These are phyloP conservation scores for Holothuria scabra DNA, from an alignment of 53 echinoderm and acorn worm genomes.

Conservation along the genomic window DNA sequence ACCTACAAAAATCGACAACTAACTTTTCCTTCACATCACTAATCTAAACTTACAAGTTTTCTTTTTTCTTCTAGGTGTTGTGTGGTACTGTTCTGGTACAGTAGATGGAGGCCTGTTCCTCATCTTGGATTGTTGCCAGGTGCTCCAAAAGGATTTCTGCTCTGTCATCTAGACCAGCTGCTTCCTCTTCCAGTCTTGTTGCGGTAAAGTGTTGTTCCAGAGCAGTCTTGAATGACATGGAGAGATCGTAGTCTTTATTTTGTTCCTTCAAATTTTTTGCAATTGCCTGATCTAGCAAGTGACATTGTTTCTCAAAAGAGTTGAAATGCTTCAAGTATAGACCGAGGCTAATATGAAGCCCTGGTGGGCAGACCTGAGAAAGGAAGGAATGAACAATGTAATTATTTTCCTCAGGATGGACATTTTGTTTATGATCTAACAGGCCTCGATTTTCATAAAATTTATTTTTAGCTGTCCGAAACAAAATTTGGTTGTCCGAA, in stretches of 20 bases:
- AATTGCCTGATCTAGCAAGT: neutral
- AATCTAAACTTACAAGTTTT: neutral
- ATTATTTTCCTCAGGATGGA: no score
- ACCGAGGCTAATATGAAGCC: slow-evolving; percentile 27
- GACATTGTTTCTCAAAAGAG: slow-evolving; percentile 5
- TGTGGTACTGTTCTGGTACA: neutral
- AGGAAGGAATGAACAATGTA: neutral
- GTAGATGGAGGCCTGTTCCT: neutral
- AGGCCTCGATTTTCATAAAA: no score
- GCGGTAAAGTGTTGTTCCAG: no score
- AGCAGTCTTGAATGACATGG: no score
- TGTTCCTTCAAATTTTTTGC: neutral
- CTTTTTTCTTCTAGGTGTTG: neutral
- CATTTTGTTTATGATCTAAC: no score
- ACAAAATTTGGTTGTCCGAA: no score
- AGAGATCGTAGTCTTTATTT: no score
- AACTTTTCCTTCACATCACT: no score
- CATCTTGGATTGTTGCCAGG: neutral
- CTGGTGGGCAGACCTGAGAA: slow-evolving; percentile 29
- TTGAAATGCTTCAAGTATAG: slow-evolving; percentile 15
- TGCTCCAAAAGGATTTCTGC: neutral
- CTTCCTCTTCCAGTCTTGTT: neutral
- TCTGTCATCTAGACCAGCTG: neutral
- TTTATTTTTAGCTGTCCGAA: no score
- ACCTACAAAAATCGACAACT: no score